Evolutionary conservation across 2,888 invertebrate species (phyloP).

Genomic region (Monopis laevigella): DNA sequence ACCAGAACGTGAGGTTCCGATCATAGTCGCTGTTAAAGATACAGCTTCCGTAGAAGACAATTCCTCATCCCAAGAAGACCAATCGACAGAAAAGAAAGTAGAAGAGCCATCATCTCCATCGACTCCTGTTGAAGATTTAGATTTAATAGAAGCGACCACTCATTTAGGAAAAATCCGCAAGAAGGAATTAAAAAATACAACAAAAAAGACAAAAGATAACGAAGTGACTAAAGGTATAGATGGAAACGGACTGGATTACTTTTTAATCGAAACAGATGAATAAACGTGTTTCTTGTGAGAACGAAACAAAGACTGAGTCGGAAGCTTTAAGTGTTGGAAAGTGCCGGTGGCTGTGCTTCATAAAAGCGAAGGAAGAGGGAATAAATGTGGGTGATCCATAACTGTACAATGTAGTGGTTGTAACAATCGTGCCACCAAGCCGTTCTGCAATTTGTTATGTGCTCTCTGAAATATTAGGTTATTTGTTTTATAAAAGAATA

Average conservation of each 20-base stretch:
- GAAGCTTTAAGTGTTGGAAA: conserved; percentile 29
- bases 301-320: conserved; percentile 41
- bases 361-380: conserved; percentile 13
- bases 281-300: conserved; percentile 23
- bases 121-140: conserved; percentile 36
- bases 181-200: conserved; percentile 48
- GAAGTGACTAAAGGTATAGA: conserved; percentile 49
- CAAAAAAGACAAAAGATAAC: conserved; percentile 45
- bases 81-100: conserved; percentile 16
- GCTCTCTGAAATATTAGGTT: conserved; percentile 20
- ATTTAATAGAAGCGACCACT: conserved; percentile 42
- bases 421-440: conserved; percentile 15
- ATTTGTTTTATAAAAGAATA: conserved; percentile 37
- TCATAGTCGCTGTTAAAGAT: conserved; percentile 40
- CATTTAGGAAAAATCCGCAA: conserved; percentile 56
- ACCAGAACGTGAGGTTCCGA: conserved; percentile 48
- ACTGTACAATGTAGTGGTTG: background rate
- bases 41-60: conserved; percentile 19
- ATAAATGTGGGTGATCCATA: conserved; percentile 9
- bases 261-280: conserved; percentile 35
- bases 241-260: conserved; percentile 44
- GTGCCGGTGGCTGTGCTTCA: conserved; percentile 16
- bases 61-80: conserved; percentile 22
- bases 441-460: conserved; percentile 13
- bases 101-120: conserved; percentile 13